Evolutionary conservation across 2,113 vertebrate species (phyloP), one percentile per base, ranked within the genome.

Genomic region (Psammodynastes pulverulentus): DNA sequence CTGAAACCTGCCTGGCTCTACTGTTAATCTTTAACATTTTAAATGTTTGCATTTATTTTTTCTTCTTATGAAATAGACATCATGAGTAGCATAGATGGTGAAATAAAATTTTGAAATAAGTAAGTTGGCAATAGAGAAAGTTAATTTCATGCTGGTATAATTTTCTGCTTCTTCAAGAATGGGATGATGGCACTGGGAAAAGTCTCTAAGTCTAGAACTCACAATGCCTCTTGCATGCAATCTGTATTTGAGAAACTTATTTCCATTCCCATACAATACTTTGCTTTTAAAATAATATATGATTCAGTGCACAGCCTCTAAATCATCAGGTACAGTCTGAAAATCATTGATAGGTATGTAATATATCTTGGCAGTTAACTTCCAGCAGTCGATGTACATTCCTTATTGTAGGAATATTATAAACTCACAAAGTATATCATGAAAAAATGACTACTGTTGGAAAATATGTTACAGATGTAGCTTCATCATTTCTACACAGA

Each of bases 261-360:
- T 39, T 84, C 10, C 5, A 86, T 58, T 86, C 56, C 48, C 19
- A 24, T 58, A 15, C 13, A 39, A 72, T 86, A 39, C 51, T 24
- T 46, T 46, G 58, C 23, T 46, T 88, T 49, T 51, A 24, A 48
- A 89, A 56, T 23, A 48, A 39, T 84, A 51, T 84, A 67, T 48
- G 46, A 92, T 84, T 84, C 43, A 84, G 19, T 48, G 10, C 87
- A 92, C 87, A 92, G 62, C 15, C 29, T 87, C 45, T 87, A 89
- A 92, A 92, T 92, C 84, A 89, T 84, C 54, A 92, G 91, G 39
- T 84, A 48, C 51, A 89, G 39, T 52, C 39, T 19, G 29, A 56
- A 52, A 89, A 92, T 48, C 79, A 84, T 34, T 45, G 86, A 79
- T 39, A 84, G 49, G 46, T 54, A 88, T 56, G 39, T 84, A 89